These are phyloP conservation scores for Leptopilina boulardi DNA, from an alignment of 1,140 invertebrate genomes.

Conservation along the genomic window DNA sequence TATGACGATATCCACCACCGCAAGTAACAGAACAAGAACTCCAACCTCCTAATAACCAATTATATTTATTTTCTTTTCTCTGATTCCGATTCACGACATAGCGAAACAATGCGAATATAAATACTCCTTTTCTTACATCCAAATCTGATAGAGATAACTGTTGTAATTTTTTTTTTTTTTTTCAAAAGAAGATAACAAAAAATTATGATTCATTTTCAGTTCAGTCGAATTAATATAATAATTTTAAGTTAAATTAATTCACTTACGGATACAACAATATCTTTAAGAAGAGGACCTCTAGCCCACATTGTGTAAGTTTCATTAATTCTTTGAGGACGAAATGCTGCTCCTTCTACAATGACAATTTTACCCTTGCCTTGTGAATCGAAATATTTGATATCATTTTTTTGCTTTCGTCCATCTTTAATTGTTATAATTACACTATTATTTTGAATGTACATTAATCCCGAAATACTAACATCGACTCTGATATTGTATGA, in stretches of 20 bases:
- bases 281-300: slow-evolving; percentile 77
- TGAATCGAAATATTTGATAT: slow-evolving; percentile 61
- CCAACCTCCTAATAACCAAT: slow-evolving; percentile 78
- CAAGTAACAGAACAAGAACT: slow-evolving; percentile 78
- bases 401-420: slow-evolving; percentile 60
- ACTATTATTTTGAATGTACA: slow-evolving; percentile 48
- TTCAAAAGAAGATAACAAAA: background rate
- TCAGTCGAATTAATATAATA: too few species aligned
- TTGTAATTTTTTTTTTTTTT: background rate
- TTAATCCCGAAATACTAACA: slow-evolving; percentile 58
- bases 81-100: slow-evolving; percentile 67
- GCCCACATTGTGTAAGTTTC: slow-evolving; percentile 76
- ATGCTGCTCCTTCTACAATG: slow-evolving; percentile 76
- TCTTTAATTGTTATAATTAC: slow-evolving; percentile 66
- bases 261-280: slow-evolving; percentile 79
- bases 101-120: slow-evolving; percentile 61
- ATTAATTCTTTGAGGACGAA: slow-evolving; percentile 75
- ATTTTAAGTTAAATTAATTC: slow-evolving; percentile 36
- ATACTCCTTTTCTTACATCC: slow-evolving; percentile 56
- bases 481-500: slow-evolving; percentile 72
- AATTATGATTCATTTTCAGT: background rate
- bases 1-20: slow-evolving; percentile 75
- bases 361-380: slow-evolving; percentile 54
- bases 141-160: slow-evolving; percentile 55
- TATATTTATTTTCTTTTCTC: slow-evolving; percentile 70